Conservation (phyloP, 1,140 invertebrate species). For the Mylabris phalerata region DNA sequence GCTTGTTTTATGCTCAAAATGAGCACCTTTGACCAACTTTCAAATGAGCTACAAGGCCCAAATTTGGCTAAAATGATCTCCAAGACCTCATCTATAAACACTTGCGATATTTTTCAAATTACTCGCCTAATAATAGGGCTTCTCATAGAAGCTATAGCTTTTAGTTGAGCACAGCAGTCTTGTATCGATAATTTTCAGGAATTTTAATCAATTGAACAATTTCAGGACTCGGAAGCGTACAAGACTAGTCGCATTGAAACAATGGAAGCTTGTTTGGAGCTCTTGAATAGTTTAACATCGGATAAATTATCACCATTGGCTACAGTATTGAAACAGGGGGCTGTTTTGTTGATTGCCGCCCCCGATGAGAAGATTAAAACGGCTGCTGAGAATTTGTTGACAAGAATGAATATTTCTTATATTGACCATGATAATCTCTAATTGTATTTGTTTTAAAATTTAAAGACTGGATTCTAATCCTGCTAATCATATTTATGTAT, state of each 20-base stretch:
- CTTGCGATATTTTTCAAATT: slow-evolving; percentile 8
- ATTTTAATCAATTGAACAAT: not conserved
- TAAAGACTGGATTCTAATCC: not conserved
- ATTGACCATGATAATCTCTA: slow-evolving; percentile 35
- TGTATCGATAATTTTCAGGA: not conserved
- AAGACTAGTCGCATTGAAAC: slow-evolving; percentile 51
- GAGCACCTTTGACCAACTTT: no score
- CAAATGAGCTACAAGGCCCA: no score
- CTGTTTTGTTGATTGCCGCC: slow-evolving; percentile 43
- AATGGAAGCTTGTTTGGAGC: slow-evolving; percentile 52
- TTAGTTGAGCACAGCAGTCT: no score
- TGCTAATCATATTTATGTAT: no score
- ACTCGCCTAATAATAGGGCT: not conserved
- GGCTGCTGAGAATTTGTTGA: slow-evolving; percentile 44
- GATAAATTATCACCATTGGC: slow-evolving; percentile 48
- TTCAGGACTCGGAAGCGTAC: slow-evolving; percentile 50
- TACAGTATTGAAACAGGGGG: slow-evolving; percentile 48
- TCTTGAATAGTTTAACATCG: slow-evolving; percentile 49
- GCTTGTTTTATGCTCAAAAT: no score
- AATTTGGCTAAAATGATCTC: no score
- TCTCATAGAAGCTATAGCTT: no score
- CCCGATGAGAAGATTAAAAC: slow-evolving; percentile 45
- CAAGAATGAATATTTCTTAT: slow-evolving; percentile 41
- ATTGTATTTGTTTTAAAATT: not conserved
- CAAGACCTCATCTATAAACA: no score